Evolutionary conservation across 64 coral and sea anemone species (phyloP).

Genomic region (Astreopora myriophthalma): DNA sequence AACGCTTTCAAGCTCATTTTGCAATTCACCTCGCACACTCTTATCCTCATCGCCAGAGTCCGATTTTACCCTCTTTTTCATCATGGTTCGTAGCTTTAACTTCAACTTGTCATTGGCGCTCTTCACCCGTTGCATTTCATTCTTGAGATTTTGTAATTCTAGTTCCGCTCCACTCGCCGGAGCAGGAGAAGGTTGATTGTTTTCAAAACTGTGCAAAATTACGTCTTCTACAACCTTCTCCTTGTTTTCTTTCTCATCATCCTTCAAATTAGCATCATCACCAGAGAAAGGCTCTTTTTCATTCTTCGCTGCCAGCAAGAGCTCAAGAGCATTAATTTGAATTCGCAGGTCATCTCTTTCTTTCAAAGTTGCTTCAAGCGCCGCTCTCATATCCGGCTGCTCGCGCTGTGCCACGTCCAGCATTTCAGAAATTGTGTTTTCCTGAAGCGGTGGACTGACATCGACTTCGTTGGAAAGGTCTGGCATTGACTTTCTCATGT

Average conservation of each 20-base stretch:
- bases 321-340: neutral
- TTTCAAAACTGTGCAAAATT: neutral
- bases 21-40: neutral
- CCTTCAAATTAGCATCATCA: neutral
- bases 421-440: neutral
- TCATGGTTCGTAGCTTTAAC: constrained; percentile 30
- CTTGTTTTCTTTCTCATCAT: neutral
- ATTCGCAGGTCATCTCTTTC: constrained; percentile 17
- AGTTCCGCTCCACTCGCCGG: neutral
- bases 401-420: constrained; percentile 8
- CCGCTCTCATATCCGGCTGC: constrained; percentile 1
- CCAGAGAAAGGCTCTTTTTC: neutral
- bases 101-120: constrained; percentile 62
- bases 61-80: constrained; percentile 56
- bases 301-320: neutral
- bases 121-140: constrained; percentile 54
- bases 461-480: neutral
- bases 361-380: neutral
- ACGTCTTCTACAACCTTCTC: constrained; percentile 2
- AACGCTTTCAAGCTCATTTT: constrained; percentile 35
- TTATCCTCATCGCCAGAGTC: constrained; percentile 18
- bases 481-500: neutral
- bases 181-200: neutral
- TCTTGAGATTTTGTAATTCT: constrained; percentile 37
- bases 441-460: neutral